phyloP scores from a whole-genome alignment of 2,888 invertebrate genomes.

The Actias luna region DNA sequence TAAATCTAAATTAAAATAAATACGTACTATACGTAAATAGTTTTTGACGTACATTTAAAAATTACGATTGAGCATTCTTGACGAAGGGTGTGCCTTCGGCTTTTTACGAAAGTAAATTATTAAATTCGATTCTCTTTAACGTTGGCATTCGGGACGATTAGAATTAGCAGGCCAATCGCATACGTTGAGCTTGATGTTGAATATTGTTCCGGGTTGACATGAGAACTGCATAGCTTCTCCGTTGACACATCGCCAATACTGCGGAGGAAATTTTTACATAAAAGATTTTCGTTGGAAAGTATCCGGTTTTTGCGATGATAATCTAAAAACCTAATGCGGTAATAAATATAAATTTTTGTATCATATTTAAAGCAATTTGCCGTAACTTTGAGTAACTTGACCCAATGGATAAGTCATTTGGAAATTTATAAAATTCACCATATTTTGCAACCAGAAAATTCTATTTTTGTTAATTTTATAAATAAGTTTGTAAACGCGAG shows the following conservation, averaged over 20 bases:
- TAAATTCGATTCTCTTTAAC: constrained; percentile 8
- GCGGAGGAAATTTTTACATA: constrained; percentile 33
- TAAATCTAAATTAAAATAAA: not conserved
- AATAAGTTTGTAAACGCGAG: too few species aligned
- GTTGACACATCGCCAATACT: constrained; percentile 94
- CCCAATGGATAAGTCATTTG: too few species aligned
- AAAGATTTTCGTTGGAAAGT: not conserved
- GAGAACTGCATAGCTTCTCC: constrained; percentile 87
- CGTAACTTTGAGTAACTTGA: too few species aligned
- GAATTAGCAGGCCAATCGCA: constrained; percentile 92
- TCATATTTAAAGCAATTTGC: too few species aligned
- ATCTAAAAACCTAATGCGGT: too few species aligned
- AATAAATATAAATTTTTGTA: too few species aligned
- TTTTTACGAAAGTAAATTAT: not conserved
- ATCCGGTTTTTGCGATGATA: too few species aligned
- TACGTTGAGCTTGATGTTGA: constrained; percentile 85
- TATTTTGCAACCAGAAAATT: too few species aligned
- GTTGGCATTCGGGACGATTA: constrained; percentile 82
- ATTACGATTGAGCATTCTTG: not conserved
- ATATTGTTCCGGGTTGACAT: constrained; percentile 89
- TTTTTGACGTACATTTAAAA: not conserved
- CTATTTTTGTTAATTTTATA: too few species aligned
- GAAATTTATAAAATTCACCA: too few species aligned
- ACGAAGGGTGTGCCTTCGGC: not conserved
- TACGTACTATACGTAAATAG: not conserved